Evolutionary conservation across 1,140 invertebrate species (phyloP), one percentile per base, ranked within the genome.

Genomic region (Drosophila murphyi): DNA sequence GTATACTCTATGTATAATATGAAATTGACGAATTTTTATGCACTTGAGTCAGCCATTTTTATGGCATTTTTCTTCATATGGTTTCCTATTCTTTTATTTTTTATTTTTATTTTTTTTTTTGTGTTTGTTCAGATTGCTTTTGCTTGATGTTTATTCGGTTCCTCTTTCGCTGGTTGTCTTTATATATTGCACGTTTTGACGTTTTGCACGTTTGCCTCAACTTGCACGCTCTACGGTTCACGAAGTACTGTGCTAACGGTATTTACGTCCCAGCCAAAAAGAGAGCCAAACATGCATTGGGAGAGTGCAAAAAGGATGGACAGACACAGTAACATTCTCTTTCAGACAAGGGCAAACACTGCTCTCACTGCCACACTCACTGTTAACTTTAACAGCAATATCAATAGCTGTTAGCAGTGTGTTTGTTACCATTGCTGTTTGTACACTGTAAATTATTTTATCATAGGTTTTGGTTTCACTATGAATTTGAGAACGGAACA

Each of bases 181-280:
- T 35, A 34, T 5, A 48, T 63, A 55, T 57, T 64, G 34, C 48
- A 57, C 55, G 45, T 32, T 72, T 69, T 77, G 10, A 20, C 29
- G 57, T 31, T 63, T 71, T 55, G 71, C 37, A 37, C 50, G 34
- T 63, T 71, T 55, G 71, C 37, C 37, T 54, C 69, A 72, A 88
- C 85, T 89, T 88, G 67, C 85, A 78, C 85, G 86, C 75, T 90
- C 86, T 73, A 89, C 86, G 71, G 85, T 85, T 79, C 64, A 90
- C 85, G 86, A 81, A 72, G 61, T 81, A 89, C 85, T 89, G 79
- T 61, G 85, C 78, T 89, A 79, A 81, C 81, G 86, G 81, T 89
- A 89, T 89, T 88, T 85, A 75, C 80, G 63, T 73, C 12, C 39
- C 10, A 59, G 68, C 54, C 37, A 63, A 60, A 63, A 67, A 71